A percentile compares a stretch with the other conserved stretches of the same genome.
These are phyloP conservation scores for Nerophis lumbriciformis DNA, from an alignment of 2,113 vertebrate genomes.

Conservation along the genomic window DNA sequence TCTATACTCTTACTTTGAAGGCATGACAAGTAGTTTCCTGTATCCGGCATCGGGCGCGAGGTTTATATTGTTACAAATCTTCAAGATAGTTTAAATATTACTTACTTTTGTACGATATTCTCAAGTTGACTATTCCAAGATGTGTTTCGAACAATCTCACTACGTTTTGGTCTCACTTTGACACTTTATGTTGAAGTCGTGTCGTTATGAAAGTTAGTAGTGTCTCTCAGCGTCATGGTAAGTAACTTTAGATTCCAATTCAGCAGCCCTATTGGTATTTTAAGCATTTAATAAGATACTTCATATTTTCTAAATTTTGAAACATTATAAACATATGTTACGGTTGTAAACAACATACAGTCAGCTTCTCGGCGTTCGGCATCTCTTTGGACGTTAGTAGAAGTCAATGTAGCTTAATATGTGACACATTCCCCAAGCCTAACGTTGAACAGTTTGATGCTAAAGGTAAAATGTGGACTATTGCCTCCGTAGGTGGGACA, in stretches of 20 bases:
- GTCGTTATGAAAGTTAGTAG: slow-evolving; percentile 1
- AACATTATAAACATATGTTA: not conserved
- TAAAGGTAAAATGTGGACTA: not conserved
- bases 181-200: not conserved
- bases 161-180: not conserved
- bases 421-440: too few species aligned
- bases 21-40: slow-evolving; percentile 17
- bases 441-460: too few species aligned
- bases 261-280: not conserved
- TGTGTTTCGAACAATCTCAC: not conserved
- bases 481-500: slow-evolving; percentile 14
- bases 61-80: slow-evolving; percentile 27
- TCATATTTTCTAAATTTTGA: not conserved
- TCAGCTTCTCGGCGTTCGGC: not conserved
- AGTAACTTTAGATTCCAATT: not conserved
- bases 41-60: slow-evolving; percentile 34
- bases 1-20: not conserved
- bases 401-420: not conserved
- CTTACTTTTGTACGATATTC: too few species aligned
- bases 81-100: slow-evolving; percentile 1
- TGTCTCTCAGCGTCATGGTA: slow-evolving; percentile 17
- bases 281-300: not conserved
- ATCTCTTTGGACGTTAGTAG: too few species aligned
- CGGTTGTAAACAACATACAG: not conserved
- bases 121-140: not conserved